Evolutionary conservation across 2,113 vertebrate species (phyloP).

Genomic region (Noturus placidus): DNA sequence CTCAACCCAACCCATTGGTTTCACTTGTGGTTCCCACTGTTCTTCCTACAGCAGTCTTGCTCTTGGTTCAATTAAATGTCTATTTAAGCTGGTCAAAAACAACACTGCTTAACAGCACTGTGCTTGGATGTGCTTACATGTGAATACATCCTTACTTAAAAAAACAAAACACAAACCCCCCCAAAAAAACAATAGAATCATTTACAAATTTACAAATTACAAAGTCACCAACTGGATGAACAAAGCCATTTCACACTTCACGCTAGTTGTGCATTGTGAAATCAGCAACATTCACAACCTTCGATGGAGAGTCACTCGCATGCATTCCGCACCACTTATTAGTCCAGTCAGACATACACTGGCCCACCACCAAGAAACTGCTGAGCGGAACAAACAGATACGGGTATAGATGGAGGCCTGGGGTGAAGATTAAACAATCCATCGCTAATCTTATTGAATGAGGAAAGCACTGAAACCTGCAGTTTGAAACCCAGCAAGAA

Average conservation of each 20-base stretch:
- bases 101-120: neutral
- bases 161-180: neutral
- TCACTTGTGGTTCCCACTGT: neutral
- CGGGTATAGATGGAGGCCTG: neutral
- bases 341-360: conserved; percentile 43
- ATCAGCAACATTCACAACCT: neutral
- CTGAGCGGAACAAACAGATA: conserved; percentile 50
- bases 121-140: neutral
- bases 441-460: neutral
- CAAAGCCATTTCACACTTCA: neutral
- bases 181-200: neutral
- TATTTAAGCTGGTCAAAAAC: neutral
- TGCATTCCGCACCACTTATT: conserved; percentile 12
- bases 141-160: neutral
- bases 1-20: neutral
- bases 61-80: neutral
- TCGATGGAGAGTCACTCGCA: neutral
- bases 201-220: neutral
- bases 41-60: neutral
- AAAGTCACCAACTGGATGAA: neutral
- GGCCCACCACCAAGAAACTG: conserved; percentile 28
- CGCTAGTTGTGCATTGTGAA: neutral
- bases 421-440: conserved; percentile 3
- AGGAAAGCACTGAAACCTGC: neutral
- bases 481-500: neutral